Evolutionary conservation across 2,113 vertebrate species (phyloP), one percentile per base, ranked within the genome.

Genomic region (Micronycteris hirsuta): DNA sequence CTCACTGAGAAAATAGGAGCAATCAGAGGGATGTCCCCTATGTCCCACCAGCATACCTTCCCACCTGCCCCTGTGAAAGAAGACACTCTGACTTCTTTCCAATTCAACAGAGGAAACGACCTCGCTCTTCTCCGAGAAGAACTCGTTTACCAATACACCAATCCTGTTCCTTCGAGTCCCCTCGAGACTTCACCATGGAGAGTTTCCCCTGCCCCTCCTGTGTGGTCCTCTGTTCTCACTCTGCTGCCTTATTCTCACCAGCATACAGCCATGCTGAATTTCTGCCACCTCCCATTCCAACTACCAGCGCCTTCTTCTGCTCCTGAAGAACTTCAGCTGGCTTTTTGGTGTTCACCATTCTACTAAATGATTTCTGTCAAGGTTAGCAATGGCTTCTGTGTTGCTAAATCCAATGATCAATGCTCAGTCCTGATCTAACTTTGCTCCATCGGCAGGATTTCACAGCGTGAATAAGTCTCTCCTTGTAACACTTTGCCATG

Each of bases 1-100:
- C 94, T 84, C 14, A 13, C 24, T 71, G 87, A 52, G 58, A 87
- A 84, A 84, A 45, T 26, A 89, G 38, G 65, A 85, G 19, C 65
- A 45, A n/a, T 52, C 36, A 43, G 14, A 85, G 33, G 7, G 31
- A 22, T 7, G 15, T 13, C 14, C 2, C 3, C 8, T 7, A 7
- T 31, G 20, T 71, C 17, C 4, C n/a, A 43, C 17, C 24, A 47
- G 22, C 61, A 68, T 31, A 8, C 1, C 22, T 83, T 47, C 24
- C 6, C 9, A 19, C 24, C 17, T 85, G n/a, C 56, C 28, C 31
- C 54, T 81, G 36, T 68, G 7, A 26, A n/a, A n/a, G 10, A 33
- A 38, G 15, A 70, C 8, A 54, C 22, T 86, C 67, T 16, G 31
- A 16, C 13, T 52, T 81, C 15, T 87, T 45, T 76, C 43, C 4